These are phyloP conservation scores for Lasioglossum baleicum DNA, from an alignment of 1,140 invertebrate species.

Conservation along the genomic window DNA sequence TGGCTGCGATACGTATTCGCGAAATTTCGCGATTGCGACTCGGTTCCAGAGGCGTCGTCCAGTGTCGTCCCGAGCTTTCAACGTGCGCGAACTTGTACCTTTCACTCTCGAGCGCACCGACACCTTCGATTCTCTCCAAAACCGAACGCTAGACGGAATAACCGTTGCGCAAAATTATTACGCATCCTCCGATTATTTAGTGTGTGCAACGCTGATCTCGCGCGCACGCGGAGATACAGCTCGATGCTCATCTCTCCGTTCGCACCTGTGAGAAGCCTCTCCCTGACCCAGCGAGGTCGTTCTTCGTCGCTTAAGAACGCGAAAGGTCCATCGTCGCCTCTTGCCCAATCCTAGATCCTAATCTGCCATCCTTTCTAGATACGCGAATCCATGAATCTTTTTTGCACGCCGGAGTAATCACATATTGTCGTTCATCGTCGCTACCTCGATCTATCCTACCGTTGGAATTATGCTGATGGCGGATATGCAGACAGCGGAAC, in stretches of 20 bases:
- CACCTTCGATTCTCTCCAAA: slow-evolving; percentile 1
- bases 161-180: slow-evolving; percentile 14
- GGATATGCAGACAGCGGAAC: no score
- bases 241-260: slow-evolving; percentile 30
- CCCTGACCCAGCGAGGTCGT: slow-evolving; percentile 20
- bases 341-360: slow-evolving; percentile 14
- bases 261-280: neutral
- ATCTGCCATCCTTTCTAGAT: slow-evolving; percentile 26
- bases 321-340: slow-evolving; percentile 10
- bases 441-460: no score
- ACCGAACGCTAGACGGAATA: neutral
- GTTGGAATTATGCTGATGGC: no score
- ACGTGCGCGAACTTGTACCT: neutral
- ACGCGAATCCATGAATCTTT: slow-evolving; percentile 9
- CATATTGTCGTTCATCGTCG: no score
- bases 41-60: neutral
- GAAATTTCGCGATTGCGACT: neutral
- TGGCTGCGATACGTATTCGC: neutral
- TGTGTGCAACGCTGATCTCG: slow-evolving; percentile 3
- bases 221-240: slow-evolving; percentile 25
- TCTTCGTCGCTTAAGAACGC: slow-evolving; percentile 36
- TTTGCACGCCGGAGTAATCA: neutral
- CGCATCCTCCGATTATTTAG: slow-evolving; percentile 21
- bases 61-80: neutral
- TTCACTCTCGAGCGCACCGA: neutral